Percentiles rank a stretch among this genome's conserved stretches.
phyloP scores from a whole-genome alignment of 2,888 invertebrate genomes.

The Cordilura impudica region DNA sequence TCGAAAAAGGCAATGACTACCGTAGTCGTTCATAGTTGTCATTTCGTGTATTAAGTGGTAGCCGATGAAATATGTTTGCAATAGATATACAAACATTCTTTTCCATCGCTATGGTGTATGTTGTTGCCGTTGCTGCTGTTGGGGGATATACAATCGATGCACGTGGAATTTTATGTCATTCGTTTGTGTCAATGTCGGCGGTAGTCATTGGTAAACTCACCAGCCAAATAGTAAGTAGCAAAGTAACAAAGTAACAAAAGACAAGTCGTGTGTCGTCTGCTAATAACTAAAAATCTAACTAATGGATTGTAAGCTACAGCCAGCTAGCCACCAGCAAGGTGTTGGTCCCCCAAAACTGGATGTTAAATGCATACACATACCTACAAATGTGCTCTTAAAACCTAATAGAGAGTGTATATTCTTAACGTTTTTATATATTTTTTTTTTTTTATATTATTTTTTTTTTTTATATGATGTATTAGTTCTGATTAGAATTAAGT shows the following conservation, averaged over 20 bases:
- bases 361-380: too few species aligned
- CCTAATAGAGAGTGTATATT: background rate
- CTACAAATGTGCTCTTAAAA: too few species aligned
- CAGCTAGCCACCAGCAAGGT: conserved; percentile 46
- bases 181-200: conserved; percentile 60
- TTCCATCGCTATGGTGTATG: conserved; percentile 6
- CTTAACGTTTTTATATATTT: background rate
- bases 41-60: conserved; percentile 56
- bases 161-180: conserved; percentile 63
- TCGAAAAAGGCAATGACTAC: conserved; percentile 37
- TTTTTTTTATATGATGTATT: conserved; percentile 65
- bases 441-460: too few species aligned
- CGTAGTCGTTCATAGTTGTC: conserved; percentile 47
- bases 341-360: conserved; percentile 58
- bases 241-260: conserved; percentile 7
- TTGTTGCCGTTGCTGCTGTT: conserved; percentile 16
- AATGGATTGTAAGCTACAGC: conserved; percentile 56
- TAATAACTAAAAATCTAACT: conserved; percentile 54
- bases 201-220: conserved; percentile 35
- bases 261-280: conserved; percentile 58
- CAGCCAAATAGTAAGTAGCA: background rate
- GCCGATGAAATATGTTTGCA: conserved; percentile 62
- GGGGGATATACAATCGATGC: conserved; percentile 53
- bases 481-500: conserved; percentile 65
- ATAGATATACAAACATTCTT: conserved; percentile 58